Evolutionary conservation across 2,797 vertebrate genomes (phyloP).

Genomic region (Chromobotia macracanthus): DNA sequence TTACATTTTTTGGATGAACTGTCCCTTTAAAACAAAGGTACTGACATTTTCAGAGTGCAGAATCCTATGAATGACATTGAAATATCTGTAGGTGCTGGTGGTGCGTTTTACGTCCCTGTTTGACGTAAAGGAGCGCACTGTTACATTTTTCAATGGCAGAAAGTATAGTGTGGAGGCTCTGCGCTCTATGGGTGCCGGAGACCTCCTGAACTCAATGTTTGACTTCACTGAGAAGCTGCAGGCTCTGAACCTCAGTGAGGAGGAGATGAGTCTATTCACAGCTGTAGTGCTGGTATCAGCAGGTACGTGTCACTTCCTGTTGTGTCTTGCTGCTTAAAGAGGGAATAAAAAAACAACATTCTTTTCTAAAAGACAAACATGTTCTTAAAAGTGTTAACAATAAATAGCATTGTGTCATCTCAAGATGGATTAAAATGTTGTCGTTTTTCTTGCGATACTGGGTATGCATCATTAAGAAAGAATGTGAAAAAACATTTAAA

Average conservation of each 20-base stretch:
- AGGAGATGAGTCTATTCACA: constrained; percentile 98
- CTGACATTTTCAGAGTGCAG: no score
- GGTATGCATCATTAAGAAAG: no score
- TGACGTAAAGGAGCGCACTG: constrained; percentile 86
- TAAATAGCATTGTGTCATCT: no score
- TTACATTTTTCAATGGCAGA: constrained; percentile 93
- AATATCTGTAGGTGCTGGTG: constrained; percentile 86
- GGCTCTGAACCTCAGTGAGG: constrained; percentile 88
- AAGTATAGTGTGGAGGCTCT: constrained; percentile 89
- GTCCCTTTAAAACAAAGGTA: no score
- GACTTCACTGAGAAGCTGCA: constrained; percentile 95
- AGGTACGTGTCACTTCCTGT: constrained; percentile 76
- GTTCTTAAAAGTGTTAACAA: no score
- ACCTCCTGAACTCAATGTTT: constrained; percentile 94
- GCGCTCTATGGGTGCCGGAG: constrained; percentile 90
- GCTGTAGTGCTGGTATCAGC: constrained; percentile 96
- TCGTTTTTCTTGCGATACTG: no score
- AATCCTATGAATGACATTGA: no score
- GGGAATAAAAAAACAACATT: no score
- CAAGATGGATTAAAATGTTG: no score
- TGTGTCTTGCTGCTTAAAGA: not conserved
- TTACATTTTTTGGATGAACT: no score
- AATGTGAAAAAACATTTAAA: no score
- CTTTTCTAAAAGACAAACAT: no score
- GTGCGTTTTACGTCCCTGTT: constrained; percentile 94